phyloP scores from a whole-genome alignment of 2,113 vertebrate genomes.

The Neolamprologus hecqui region DNA sequence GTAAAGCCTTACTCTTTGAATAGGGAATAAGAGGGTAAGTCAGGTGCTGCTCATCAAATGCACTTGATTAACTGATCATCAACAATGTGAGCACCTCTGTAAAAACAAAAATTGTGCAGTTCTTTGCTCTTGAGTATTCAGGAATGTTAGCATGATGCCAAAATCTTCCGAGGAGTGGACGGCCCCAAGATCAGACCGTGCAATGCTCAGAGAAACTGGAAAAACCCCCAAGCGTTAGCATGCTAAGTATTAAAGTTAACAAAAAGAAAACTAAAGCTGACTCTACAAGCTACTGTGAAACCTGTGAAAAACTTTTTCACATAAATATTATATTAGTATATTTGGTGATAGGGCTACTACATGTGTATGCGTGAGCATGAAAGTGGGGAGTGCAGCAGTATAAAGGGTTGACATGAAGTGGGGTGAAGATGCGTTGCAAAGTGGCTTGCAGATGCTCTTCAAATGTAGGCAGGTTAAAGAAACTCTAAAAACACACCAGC shows the following conservation, averaged over 20 bases:
- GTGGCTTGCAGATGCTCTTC: neutral
- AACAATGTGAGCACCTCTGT: neutral
- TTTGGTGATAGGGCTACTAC: neutral
- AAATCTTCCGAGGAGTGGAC: neutral
- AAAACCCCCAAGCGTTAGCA: fast-evolving
- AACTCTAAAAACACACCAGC: neutral
- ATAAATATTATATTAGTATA: neutral
- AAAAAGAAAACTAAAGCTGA: neutral
- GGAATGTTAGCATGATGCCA: neutral
- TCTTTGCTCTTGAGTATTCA: neutral
- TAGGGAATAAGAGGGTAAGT: neutral
- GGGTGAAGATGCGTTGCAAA: neutral
- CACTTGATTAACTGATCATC: neutral
- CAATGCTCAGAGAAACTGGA: neutral
- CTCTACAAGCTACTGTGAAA: neutral
- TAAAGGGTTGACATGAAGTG: neutral
- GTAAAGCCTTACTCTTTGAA: neutral
- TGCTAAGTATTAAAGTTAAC: neutral
- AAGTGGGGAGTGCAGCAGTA: neutral
- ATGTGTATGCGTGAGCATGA: neutral
- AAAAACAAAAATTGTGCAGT: neutral
- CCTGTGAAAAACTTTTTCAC: neutral
- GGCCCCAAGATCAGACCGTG: neutral
- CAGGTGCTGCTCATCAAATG: neutral
- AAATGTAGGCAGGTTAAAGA: neutral